Base-by-base conservation (phyloP, 2,113 vertebrate species). In the Atherinomorus stipes region DNA sequence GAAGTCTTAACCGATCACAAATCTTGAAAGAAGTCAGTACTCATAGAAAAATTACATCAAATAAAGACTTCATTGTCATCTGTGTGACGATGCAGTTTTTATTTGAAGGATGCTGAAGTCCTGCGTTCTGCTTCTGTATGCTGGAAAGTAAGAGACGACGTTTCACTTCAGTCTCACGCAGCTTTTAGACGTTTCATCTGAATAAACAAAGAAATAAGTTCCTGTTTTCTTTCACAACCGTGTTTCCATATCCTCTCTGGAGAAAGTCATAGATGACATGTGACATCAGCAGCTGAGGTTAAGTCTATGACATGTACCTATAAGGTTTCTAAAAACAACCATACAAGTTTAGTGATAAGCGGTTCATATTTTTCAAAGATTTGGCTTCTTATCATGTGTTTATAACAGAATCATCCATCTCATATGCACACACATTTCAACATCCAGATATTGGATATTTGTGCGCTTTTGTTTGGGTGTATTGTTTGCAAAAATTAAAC, bases 171-270 rank as follows among this genome's bases (percentile, higher is more conserved):
- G 45, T 45, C 52, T 45, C 25, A 47, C 16, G 21, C 13, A 44
- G 7, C 28, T 44, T 9, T 61, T 0, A 66, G 60, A 49, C 34
- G 28, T 61, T 61, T 71, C 12, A 54, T 12, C 31, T 1, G 1
- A 49, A 7, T 31, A 18, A 80, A 71, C 60, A 77, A 62, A 64
- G 62, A 21, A n/a, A 45, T 11, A 5, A 80, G 67, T 86, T 90
- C 85, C 78, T 64, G 25, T 86, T 89, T 83, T 26, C 18, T 37
- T 66, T 40, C 12, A 8, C n/a, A 16, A n/a, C 4, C 23, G 37
- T 57, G 18, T 44, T 56, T 62, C 31, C 23, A 21, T n/a, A 38
- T 34, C 42, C 8, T 56, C 4, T 47, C 3, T 1, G 1, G 3
- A 37, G 28, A 45, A 53, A 54, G 62, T 66, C 62, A 77, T 4